Percentiles rank a stretch among this genome's conserved stretches.
phyloP scores from a whole-genome alignment of 2,888 invertebrate species.

The Rhogogaster chlorosoma region DNA sequence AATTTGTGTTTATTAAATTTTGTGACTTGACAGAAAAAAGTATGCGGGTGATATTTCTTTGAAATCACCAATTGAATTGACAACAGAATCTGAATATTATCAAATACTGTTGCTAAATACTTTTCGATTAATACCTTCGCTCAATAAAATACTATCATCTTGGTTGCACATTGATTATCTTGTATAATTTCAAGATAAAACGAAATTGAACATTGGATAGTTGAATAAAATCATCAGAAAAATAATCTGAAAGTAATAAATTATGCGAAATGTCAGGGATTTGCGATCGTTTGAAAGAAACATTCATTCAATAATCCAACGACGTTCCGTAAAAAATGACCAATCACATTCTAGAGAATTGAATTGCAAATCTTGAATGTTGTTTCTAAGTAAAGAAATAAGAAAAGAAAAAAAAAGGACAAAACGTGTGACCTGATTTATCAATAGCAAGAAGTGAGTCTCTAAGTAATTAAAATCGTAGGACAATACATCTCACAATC shows the following conservation, averaged over 20 bases:
- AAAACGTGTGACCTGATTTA: neutral
- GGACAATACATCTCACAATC: neutral
- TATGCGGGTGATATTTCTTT: neutral
- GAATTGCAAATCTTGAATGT: neutral
- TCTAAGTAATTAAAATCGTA: neutral
- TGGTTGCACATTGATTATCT: neutral
- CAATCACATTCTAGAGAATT: neutral
- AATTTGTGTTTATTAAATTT: neutral
- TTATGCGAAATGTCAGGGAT: neutral
- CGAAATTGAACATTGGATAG: too few relatives aligned
- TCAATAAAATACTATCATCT: neutral
- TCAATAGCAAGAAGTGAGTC: constrained; percentile 2
- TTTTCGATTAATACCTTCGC: neutral
- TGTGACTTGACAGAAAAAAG: neutral
- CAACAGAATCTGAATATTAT: neutral
- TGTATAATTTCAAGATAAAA: neutral
- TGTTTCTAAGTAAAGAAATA: neutral
- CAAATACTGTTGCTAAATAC: neutral
- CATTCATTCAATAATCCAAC: neutral
- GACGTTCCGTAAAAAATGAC: neutral
- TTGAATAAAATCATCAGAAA: too few relatives aligned
- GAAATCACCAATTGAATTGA: neutral
- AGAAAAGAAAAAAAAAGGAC: too few relatives aligned
- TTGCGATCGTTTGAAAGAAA: neutral
- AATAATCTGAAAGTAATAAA: too few relatives aligned